Conservation (phyloP, 2,888 invertebrate genomes). For the Chrysopilus asiliformis region DNA sequence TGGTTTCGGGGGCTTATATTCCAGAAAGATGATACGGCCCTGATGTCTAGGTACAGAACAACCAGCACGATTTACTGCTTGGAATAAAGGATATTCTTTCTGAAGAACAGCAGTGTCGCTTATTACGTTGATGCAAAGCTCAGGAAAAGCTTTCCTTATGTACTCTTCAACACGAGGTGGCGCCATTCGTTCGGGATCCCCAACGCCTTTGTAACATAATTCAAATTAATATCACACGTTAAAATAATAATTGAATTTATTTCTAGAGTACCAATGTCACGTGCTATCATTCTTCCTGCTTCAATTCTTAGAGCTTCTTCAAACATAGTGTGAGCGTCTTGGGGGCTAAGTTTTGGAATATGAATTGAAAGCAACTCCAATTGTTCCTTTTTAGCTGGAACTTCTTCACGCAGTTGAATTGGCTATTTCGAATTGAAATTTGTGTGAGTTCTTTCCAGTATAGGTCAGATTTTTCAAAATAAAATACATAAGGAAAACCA, state of each 20-base stretch:
- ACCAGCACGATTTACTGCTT: conserved; percentile 69
- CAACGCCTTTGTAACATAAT: conserved; percentile 43
- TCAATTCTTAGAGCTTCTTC: conserved; percentile 53
- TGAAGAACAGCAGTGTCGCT: conserved; percentile 44
- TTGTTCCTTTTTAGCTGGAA: conserved; percentile 45
- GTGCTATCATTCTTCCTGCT: conserved; percentile 53
- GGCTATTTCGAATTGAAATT: too few species aligned
- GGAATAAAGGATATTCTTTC: conserved; percentile 71
- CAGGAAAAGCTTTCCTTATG: conserved; percentile 46
- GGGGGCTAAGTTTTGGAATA: too few species aligned
- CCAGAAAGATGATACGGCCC: conserved; percentile 68
- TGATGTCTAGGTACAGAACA: conserved; percentile 49
- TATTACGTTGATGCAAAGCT: conserved; percentile 51
- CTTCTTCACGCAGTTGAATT: conserved; percentile 63
- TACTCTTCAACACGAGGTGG: conserved; percentile 66
- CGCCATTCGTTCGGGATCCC: conserved; percentile 86
- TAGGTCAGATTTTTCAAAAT: too few species aligned
- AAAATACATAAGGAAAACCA: too few species aligned
- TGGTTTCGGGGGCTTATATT: conserved; percentile 52
- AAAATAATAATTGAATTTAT: background rate
- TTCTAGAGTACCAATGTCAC: conserved; percentile 44
- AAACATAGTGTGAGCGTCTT: too few species aligned
- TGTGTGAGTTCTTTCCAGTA: too few species aligned
- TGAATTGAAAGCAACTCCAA: conserved; percentile 47
- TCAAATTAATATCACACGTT: conserved; percentile 1